Evolutionary conservation across 2,113 vertebrate genomes (phyloP).

Genomic region (Bufo gargarizans): DNA sequence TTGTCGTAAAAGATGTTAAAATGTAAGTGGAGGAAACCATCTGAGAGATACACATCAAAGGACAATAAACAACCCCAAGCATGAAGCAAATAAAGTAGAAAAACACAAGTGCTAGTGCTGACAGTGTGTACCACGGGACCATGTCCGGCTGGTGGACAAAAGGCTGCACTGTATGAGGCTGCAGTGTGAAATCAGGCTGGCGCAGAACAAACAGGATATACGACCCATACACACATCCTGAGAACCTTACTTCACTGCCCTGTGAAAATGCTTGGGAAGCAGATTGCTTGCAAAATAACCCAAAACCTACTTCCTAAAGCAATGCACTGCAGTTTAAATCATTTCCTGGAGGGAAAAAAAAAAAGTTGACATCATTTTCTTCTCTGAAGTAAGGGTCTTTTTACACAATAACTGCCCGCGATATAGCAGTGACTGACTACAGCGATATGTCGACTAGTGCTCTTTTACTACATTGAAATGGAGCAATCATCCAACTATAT

Average conservation of each 20-base stretch:
- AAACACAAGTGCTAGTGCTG: neutral
- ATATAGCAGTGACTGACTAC: too few relatives aligned
- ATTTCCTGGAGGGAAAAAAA: constrained; percentile 12
- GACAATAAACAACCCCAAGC: constrained; percentile 19
- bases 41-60: constrained; percentile 2
- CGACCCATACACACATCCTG: constrained; percentile 31
- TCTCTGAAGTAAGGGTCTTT: neutral
- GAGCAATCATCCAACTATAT: too few relatives aligned
- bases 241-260: constrained; percentile 16
- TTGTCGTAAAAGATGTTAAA: neutral
- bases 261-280: constrained; percentile 47
- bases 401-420: too few relatives aligned
- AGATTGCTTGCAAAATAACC: constrained; percentile 27
- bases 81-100: neutral
- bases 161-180: neutral
- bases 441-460: too few relatives aligned
- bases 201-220: constrained; percentile 48
- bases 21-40: constrained; percentile 26
- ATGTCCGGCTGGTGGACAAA: neutral
- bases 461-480: too few relatives aligned
- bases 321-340: neutral
- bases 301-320: constrained; percentile 28
- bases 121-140: neutral
- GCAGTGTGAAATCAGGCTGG: neutral
- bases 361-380: neutral